phyloP scores from a whole-genome alignment of 2,888 invertebrate species.

The Unio delphinus region DNA sequence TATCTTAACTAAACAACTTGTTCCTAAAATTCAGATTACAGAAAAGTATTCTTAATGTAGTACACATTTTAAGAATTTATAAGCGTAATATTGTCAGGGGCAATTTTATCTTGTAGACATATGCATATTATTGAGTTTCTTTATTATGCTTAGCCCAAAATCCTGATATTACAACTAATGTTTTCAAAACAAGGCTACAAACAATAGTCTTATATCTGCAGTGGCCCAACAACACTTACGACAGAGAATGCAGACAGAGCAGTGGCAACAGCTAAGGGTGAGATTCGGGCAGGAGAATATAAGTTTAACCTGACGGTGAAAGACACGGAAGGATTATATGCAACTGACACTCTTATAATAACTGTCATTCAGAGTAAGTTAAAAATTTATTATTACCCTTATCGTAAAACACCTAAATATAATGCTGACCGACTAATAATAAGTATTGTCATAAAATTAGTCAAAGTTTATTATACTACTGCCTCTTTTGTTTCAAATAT shows the following conservation, averaged over 20 bases:
- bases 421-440: not conserved
- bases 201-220: constrained; percentile 45
- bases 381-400: too few relatives aligned
- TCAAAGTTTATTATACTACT: not conserved
- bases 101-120: too few relatives aligned
- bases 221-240: constrained; percentile 74
- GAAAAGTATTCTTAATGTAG: too few relatives aligned
- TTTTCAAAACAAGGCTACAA: too few relatives aligned
- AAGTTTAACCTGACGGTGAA: constrained; percentile 83
- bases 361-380: constrained; percentile 83
- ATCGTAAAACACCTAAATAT: constrained; percentile 26
- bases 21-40: too few relatives aligned
- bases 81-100: too few relatives aligned
- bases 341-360: constrained; percentile 87
- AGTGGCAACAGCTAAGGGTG: constrained; percentile 64
- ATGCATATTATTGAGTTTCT: too few relatives aligned
- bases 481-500: not conserved
- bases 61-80: too few relatives aligned
- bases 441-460: not conserved
- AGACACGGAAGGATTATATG: constrained; percentile 88
- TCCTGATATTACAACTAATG: too few relatives aligned
- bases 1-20: too few relatives aligned
- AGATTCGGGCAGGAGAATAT: constrained; percentile 82
- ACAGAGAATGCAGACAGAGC: constrained; percentile 55
- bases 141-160: too few relatives aligned